Base-by-base conservation (phyloP, 2,888 invertebrate genomes). In the Coelogynopora nodosa region DNA sequence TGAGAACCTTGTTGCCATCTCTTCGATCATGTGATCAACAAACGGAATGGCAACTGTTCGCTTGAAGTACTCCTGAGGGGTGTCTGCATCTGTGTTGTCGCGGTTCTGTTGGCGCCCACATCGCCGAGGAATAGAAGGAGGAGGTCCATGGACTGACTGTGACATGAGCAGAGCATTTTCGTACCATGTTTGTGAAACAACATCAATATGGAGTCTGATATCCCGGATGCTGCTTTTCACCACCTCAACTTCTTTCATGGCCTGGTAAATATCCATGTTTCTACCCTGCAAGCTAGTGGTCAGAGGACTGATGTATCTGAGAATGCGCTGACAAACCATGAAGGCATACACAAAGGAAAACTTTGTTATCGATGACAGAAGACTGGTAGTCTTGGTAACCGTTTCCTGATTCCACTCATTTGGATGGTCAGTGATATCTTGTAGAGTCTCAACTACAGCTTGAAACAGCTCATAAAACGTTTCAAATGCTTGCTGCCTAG, bases 361-460 rank as follows among this genome's bases (percentile, higher is more conserved):
- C 10, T 74, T 74, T 74, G 74, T 74, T 49, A 49, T 18, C 23
- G 5, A 13, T 5, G 10, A 13, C 74, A 74, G 74, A 13, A 74
- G 74, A 23, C 23, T 74, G 74, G 10, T 23, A 74, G 74, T 13
- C 23, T 74, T 74, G 74, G 23, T 74, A 74, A 74, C 74, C 5
- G 2, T 74, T 74, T 49, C 49, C 10, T 74, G 74, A 13, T 74
- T 74, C 74, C 74, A 74, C 5, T 74, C 23, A 13, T 5, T 23
- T 13, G 74, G 74, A 74, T 74, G 5, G 74, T 74, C 74, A 5
- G 23, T 23, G 23, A 74, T 74, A 23, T 74, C 74, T 74, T 74
- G 74, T 74, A 74, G 23, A 13, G 74, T 74, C 23, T 74, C 74
- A 74, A 49, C 74, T 74, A 74, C 74, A 74, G 23, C 5, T 74